These are phyloP conservation scores for Tortrix viridana DNA, from an alignment of 2,888 invertebrate genomes.

Conservation along the genomic window DNA sequence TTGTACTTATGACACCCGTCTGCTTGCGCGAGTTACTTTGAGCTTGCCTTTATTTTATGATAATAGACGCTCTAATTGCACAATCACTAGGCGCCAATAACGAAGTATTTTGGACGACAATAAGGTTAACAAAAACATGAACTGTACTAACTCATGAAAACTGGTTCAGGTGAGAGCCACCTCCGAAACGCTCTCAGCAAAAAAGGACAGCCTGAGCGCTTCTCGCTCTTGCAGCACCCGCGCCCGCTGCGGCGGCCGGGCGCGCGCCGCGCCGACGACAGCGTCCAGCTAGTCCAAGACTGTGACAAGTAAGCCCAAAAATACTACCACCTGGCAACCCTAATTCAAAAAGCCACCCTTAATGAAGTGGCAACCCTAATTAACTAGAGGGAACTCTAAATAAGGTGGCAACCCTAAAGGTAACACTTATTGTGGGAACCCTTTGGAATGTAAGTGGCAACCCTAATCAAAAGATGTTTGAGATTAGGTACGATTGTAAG, in stretches of 20 bases:
- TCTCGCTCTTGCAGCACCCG: constrained; percentile 73
- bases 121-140: too few relatives aligned
- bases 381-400: background rate
- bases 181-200: constrained; percentile 72
- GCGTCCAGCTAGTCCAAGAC: constrained; percentile 70
- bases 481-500: background rate
- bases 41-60: too few relatives aligned
- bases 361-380: too few relatives aligned
- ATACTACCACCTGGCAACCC: constrained; percentile 24
- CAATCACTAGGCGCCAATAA: too few relatives aligned
- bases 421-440: background rate
- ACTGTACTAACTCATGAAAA: too few relatives aligned
- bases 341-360: background rate
- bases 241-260: constrained; percentile 68
- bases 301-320: constrained; percentile 64
- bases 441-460: too few relatives aligned
- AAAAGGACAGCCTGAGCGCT: constrained; percentile 67
- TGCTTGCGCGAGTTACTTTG: too few relatives aligned
- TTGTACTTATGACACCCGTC: too few relatives aligned
- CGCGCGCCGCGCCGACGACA: constrained; percentile 64
- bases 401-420: background rate
- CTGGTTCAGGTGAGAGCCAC: constrained; percentile 71
- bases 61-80: too few relatives aligned
- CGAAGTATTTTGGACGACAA: constrained; percentile 44
- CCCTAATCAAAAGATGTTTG: too few relatives aligned